These are phyloP conservation scores for Hylia prasina DNA, from an alignment of 2,113 vertebrate genomes.

Conservation along the genomic window DNA sequence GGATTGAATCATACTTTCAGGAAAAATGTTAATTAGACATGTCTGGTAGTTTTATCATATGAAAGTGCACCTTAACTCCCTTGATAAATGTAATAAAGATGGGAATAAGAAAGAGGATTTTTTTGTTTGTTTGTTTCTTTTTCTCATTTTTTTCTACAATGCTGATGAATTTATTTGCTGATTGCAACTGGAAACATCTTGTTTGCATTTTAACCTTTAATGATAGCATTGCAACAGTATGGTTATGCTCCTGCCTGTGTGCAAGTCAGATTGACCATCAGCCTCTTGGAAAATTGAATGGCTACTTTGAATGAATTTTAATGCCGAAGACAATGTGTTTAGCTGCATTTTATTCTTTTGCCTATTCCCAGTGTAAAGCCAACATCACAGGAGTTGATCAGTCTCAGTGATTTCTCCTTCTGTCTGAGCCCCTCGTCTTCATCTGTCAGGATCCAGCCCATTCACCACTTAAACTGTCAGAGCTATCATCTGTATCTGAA, in stretches of 20 bases:
- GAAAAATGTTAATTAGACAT: background rate
- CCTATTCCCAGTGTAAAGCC: background rate
- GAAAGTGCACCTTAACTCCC: background rate
- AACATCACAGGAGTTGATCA: background rate
- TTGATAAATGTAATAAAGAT: background rate
- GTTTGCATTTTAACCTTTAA: background rate
- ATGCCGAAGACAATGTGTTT: background rate
- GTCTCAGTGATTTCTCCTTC: slow-evolving; percentile 10
- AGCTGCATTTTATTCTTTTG: background rate
- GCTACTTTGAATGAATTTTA: background rate
- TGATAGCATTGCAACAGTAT: background rate
- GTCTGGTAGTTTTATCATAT: background rate
- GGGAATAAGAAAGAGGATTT: background rate
- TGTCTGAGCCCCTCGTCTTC: slow-evolving; percentile 16
- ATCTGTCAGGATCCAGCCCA: slow-evolving; percentile 27
- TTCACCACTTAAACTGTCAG: background rate
- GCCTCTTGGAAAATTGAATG: background rate
- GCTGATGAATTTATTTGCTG: background rate
- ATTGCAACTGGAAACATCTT: background rate
- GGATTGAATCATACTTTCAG: background rate
- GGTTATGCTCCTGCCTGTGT: background rate
- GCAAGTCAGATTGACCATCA: background rate
- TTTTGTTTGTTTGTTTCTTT: background rate
- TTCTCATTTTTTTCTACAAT: background rate
- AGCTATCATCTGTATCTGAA: background rate